phyloP scores from a whole-genome alignment of 2,113 vertebrate genomes.

The Leiothrix lutea region DNA sequence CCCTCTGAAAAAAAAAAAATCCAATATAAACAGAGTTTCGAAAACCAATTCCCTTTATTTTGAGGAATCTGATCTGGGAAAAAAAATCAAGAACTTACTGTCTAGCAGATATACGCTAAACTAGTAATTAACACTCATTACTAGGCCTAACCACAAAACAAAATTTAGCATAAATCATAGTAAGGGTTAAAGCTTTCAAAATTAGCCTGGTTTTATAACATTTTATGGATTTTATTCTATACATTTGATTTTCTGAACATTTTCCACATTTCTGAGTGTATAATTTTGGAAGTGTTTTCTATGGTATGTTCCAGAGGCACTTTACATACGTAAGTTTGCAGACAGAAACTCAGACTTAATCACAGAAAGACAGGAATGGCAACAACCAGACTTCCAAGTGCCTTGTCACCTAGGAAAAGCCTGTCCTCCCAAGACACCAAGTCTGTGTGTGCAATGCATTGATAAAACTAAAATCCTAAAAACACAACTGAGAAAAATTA shows the following conservation, averaged over 20 bases:
- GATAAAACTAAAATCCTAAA: not conserved
- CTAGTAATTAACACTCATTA: not conserved
- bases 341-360: not conserved
- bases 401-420: not conserved
- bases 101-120: not conserved
- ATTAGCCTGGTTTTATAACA: not conserved
- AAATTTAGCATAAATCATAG: not conserved
- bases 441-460: not conserved
- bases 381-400: not conserved
- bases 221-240: not conserved
- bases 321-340: not conserved
- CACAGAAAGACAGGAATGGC: not conserved
- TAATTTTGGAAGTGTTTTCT: not conserved
- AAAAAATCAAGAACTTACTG: not conserved
- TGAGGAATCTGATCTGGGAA: not conserved
- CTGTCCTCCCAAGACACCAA: not conserved
- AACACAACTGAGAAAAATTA: not conserved
- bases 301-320: not conserved
- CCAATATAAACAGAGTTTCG: not conserved
- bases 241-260: not conserved
- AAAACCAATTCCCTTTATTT: not conserved
- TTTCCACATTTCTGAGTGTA: not conserved
- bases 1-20: not conserved
- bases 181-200: not conserved
- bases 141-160: not conserved